A percentile compares a stretch with the other conserved stretches of the same genome.
These are phyloP conservation scores for Gopherus flavomarginatus DNA, from an alignment of 2,113 vertebrate genomes.

Conservation along the genomic window DNA sequence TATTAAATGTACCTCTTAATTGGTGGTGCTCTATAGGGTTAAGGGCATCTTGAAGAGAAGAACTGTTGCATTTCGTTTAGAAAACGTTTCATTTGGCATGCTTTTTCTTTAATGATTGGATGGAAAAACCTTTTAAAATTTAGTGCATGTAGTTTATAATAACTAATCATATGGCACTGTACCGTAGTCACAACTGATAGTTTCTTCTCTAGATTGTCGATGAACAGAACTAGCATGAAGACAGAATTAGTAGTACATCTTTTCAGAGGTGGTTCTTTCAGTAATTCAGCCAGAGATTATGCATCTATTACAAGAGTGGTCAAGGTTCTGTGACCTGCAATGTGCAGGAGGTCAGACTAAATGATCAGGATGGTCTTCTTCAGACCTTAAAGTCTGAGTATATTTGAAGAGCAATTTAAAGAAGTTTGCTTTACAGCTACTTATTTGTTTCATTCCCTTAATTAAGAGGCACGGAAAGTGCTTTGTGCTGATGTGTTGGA, in stretches of 20 bases:
- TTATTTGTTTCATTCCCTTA: background rate
- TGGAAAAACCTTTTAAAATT: background rate
- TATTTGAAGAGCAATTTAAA: constrained; percentile 1
- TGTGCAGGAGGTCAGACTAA: background rate
- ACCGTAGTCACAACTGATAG: background rate
- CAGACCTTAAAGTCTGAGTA: background rate
- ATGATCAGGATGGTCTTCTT: background rate
- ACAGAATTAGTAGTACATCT: background rate
- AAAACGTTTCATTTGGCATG: background rate
- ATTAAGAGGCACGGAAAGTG: background rate
- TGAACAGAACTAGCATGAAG: constrained; percentile 32
- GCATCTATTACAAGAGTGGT: background rate
- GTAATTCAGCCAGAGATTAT: background rate
- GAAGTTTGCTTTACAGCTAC: background rate
- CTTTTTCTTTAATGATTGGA: background rate
- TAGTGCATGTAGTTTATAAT: background rate
- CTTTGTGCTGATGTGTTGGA: constrained; percentile 8
- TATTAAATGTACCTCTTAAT: background rate
- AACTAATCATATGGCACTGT: background rate
- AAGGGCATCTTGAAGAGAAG: background rate
- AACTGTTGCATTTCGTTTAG: background rate
- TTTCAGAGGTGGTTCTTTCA: background rate
- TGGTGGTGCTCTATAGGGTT: background rate
- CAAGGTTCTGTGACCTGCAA: background rate
- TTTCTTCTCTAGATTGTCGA: constrained; percentile 32